Evolutionary conservation across 2,113 vertebrate species (phyloP).

Genomic region (Triplophysa siluroides): DNA sequence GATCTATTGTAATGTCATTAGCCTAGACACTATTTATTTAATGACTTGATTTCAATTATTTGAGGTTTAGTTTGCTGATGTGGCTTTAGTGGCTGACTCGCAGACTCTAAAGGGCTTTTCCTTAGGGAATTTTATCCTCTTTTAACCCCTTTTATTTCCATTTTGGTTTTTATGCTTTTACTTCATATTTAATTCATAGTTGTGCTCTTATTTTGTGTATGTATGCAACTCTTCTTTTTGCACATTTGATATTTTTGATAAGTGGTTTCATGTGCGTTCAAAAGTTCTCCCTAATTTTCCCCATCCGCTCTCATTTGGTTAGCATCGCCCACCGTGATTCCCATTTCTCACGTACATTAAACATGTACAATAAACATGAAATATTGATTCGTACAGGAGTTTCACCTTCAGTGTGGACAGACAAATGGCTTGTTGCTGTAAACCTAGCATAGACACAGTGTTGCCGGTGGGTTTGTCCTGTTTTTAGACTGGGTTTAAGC

Average conservation of each 20-base stretch:
- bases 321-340: too few relatives aligned
- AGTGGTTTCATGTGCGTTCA: not conserved
- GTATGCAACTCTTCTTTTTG: too few relatives aligned
- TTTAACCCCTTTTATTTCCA: not conserved
- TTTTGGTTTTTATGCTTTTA: not conserved
- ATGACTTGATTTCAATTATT: constrained; percentile 5
- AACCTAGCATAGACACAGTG: not conserved
- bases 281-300: not conserved
- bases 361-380: not conserved
- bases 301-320: too few relatives aligned
- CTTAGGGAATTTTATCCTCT: not conserved
- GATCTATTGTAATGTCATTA: constrained; percentile 2
- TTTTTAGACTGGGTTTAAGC: constrained; percentile 23
- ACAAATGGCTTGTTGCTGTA: not conserved
- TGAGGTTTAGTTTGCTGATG: not conserved
- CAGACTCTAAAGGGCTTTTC: not conserved
- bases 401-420: not conserved
- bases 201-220: too few relatives aligned
- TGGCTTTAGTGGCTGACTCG: not conserved
- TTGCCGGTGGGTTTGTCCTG: not conserved
- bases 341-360: too few relatives aligned
- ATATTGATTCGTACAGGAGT: not conserved
- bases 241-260: too few relatives aligned
- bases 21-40: not conserved
- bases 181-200: too few relatives aligned